Percentiles rank a stretch among this genome's conserved stretches.
Conservation (phyloP, 1,140 invertebrate species). For the Dolichoris vasculosae region DNA sequence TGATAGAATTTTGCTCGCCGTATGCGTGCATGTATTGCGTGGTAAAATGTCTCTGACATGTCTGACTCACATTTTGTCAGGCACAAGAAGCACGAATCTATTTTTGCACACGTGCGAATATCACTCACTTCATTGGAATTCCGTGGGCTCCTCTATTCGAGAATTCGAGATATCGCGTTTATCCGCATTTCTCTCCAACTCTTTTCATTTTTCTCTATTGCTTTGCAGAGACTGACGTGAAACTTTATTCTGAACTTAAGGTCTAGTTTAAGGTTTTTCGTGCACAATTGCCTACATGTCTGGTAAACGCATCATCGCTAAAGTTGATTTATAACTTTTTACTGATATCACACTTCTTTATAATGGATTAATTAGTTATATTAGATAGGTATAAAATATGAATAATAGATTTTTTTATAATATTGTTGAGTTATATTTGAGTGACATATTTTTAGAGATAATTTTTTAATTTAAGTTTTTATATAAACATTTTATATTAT, state of each 20-base stretch:
- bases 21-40: not conserved
- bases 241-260: conserved; percentile 17
- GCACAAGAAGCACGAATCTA: not conserved
- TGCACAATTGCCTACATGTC: not conserved
- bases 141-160: conserved; percentile 19
- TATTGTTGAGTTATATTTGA: not conserved
- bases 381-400: conserved; percentile 33
- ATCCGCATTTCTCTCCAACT: not conserved
- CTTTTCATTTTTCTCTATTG: not conserved
- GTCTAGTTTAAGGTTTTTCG: conserved; percentile 7
- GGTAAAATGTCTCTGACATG: not conserved
- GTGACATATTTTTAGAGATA: conserved; percentile 20
- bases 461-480: not conserved
- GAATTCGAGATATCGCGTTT: conserved; percentile 37
- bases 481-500: not conserved
- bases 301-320: conserved; percentile 15
- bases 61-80: conserved; percentile 10
- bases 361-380: not conserved
- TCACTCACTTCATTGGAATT: conserved; percentile 41
- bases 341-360: not conserved
- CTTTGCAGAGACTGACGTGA: not conserved
- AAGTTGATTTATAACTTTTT: conserved; percentile 26
- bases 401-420: conserved; percentile 35
- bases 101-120: not conserved
- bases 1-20: not conserved